These are phyloP conservation scores for Papilio demoleus DNA, from an alignment of 2,888 invertebrate species.

Conservation along the genomic window DNA sequence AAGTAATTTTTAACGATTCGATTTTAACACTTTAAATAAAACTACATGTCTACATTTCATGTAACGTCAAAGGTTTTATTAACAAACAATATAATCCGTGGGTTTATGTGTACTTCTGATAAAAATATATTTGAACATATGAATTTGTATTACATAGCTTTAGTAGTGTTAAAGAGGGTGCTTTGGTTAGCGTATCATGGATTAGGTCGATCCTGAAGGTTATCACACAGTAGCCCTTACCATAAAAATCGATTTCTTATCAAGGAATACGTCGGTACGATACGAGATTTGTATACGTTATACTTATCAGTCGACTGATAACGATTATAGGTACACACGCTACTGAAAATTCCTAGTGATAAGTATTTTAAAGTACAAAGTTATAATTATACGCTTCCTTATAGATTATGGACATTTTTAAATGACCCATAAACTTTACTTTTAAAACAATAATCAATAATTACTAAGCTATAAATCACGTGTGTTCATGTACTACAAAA, in stretches of 20 bases:
- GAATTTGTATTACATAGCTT: too few relatives aligned
- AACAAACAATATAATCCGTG: too few relatives aligned
- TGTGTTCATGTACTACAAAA: not conserved
- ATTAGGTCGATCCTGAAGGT: slow-evolving; percentile 69
- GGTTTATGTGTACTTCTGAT: too few relatives aligned
- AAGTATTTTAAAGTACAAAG: slow-evolving; percentile 6
- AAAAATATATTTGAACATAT: too few relatives aligned
- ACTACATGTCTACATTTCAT: too few relatives aligned
- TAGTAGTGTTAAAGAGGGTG: slow-evolving; percentile 47
- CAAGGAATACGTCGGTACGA: slow-evolving; percentile 56
- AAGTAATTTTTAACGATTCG: too few relatives aligned
- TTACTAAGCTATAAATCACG: too few relatives aligned
- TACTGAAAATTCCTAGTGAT: slow-evolving; percentile 35
- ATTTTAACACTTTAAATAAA: too few relatives aligned
- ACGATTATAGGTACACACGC: slow-evolving; percentile 50
- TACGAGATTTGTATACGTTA: slow-evolving; percentile 69
- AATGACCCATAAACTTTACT: too few relatives aligned
- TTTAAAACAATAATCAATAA: too few relatives aligned
- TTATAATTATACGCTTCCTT: not conserved
- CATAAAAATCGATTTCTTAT: slow-evolving; percentile 70
- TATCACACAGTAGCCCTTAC: slow-evolving; percentile 74
- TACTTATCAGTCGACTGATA: slow-evolving; percentile 62
- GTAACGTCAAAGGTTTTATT: too few relatives aligned
- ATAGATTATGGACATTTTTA: not conserved
- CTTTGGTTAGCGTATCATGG: slow-evolving; percentile 71